phyloP scores from a whole-genome alignment of 2,113 vertebrate genomes.

The Sinosuthora webbiana region DNA sequence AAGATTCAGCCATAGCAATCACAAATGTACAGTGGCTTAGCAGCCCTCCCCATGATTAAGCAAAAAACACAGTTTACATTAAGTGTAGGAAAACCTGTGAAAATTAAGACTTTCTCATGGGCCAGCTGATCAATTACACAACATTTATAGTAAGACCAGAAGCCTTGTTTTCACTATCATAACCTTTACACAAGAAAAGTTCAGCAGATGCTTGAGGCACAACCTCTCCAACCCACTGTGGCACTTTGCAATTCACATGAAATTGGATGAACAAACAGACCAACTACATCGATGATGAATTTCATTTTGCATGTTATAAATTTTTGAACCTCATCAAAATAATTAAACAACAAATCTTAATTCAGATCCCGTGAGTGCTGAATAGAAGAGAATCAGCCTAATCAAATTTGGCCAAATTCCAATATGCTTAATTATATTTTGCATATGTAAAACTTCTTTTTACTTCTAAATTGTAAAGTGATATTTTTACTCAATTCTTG shows the following conservation, averaged over 20 bases:
- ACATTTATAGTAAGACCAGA: not conserved
- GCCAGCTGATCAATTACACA: not conserved
- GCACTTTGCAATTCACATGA: not conserved
- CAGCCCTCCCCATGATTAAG: not conserved
- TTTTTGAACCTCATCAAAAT: constrained; percentile 28
- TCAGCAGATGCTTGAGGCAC: not conserved
- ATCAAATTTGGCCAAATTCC: constrained; percentile 60
- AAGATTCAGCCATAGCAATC: not conserved
- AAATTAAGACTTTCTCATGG: not conserved
- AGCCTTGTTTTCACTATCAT: not conserved
- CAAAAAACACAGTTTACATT: not conserved
- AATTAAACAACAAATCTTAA: constrained; percentile 57
- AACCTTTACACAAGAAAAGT: not conserved
- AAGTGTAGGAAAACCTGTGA: not conserved
- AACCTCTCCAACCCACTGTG: not conserved
- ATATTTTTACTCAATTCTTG: constrained; percentile 51
- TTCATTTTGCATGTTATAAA: constrained; percentile 8
- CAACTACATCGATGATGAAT: not conserved
- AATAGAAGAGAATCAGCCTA: constrained; percentile 25
- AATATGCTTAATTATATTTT: constrained; percentile 65
- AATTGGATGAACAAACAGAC: not conserved
- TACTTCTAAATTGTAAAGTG: constrained; percentile 57
- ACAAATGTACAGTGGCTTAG: not conserved
- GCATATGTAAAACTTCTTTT: constrained; percentile 62
- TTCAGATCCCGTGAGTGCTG: constrained; percentile 38